These are phyloP conservation scores for Pantherophis vulpinus DNA, from an alignment of 2,797 vertebrate species.

Conservation along the genomic window DNA sequence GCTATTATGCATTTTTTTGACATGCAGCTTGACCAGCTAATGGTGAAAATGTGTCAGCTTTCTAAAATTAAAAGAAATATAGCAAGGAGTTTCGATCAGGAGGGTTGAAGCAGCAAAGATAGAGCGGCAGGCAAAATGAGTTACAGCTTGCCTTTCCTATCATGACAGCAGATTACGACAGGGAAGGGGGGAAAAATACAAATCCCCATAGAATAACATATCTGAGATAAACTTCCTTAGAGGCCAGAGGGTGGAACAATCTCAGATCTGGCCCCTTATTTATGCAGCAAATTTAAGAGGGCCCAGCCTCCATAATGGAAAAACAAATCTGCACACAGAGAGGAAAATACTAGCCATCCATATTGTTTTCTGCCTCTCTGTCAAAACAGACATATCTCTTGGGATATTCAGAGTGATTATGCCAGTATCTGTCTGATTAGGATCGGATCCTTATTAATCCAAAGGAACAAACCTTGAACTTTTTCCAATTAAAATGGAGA, in stretches of 20 bases:
- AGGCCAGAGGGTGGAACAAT: slow-evolving; percentile 13
- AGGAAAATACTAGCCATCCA: slow-evolving; percentile 35
- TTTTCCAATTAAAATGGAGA: slow-evolving; percentile 34
- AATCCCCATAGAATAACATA: slow-evolving; percentile 26
- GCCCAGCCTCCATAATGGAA: not conserved
- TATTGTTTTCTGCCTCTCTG: slow-evolving; percentile 32
- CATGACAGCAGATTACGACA: slow-evolving; percentile 40
- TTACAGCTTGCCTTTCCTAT: slow-evolving; percentile 37
- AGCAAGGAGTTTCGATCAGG: slow-evolving; percentile 37
- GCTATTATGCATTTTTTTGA: slow-evolving; percentile 24
- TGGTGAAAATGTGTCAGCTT: slow-evolving; percentile 31
- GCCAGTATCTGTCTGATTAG: slow-evolving; percentile 43
- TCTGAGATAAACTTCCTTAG: slow-evolving; percentile 42
- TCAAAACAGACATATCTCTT: not conserved
- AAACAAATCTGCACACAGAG: slow-evolving; percentile 26
- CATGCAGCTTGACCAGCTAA: slow-evolving; percentile 5
- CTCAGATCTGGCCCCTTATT: slow-evolving; percentile 45
- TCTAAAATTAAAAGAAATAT: slow-evolving; percentile 44
- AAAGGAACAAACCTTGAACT: slow-evolving; percentile 48
- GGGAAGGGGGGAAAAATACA: slow-evolving; percentile 15
- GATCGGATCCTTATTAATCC: slow-evolving; percentile 55
- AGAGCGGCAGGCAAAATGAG: slow-evolving; percentile 27
- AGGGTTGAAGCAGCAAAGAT: slow-evolving; percentile 21
- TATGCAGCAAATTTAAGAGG: slow-evolving; percentile 50
- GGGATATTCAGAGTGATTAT: slow-evolving; percentile 32